A percentile compares a stretch with the other conserved stretches of the same genome.
phyloP scores from a whole-genome alignment of 2,888 invertebrate genomes.

The Chalcosyrphus nemorum region DNA sequence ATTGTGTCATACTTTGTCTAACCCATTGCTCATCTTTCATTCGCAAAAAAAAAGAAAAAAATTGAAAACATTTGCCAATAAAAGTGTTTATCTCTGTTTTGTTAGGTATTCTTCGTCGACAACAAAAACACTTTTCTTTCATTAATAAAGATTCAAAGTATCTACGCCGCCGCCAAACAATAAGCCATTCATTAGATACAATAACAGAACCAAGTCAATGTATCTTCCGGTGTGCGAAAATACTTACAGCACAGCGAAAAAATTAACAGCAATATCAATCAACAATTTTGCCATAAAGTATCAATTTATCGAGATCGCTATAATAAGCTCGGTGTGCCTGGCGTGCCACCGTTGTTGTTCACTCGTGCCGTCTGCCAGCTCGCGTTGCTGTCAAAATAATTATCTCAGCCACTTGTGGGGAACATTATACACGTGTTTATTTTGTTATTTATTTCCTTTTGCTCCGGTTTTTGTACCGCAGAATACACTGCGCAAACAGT shows the following conservation, averaged over 20 bases:
- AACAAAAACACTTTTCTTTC: not conserved
- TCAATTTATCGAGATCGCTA: slow-evolving; percentile 56
- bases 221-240: slow-evolving; percentile 18
- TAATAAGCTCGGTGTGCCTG: slow-evolving; percentile 17
- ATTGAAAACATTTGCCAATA: no score
- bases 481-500: slow-evolving; percentile 39
- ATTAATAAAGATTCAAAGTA: slow-evolving; percentile 1
- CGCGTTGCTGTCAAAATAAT: slow-evolving; percentile 70
- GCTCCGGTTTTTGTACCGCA: slow-evolving; percentile 14
- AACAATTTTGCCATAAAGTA: slow-evolving; percentile 54
- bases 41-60: no score
- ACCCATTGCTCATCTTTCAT: not conserved
- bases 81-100: not conserved
- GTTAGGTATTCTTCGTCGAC: not conserved
- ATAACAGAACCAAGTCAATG: not conserved
- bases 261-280: slow-evolving; percentile 37
- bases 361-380: slow-evolving; percentile 8
- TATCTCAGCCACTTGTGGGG: slow-evolving; percentile 65
- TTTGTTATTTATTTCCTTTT: slow-evolving; percentile 22
- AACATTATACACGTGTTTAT: slow-evolving; percentile 54
- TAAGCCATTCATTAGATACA: slow-evolving; percentile 10
- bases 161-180: slow-evolving; percentile 10
- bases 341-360: not conserved
- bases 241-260: not conserved
- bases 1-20: not conserved